These are phyloP conservation scores for Danio aesculapii DNA, from an alignment of 2,797 vertebrate species.

Conservation along the genomic window DNA sequence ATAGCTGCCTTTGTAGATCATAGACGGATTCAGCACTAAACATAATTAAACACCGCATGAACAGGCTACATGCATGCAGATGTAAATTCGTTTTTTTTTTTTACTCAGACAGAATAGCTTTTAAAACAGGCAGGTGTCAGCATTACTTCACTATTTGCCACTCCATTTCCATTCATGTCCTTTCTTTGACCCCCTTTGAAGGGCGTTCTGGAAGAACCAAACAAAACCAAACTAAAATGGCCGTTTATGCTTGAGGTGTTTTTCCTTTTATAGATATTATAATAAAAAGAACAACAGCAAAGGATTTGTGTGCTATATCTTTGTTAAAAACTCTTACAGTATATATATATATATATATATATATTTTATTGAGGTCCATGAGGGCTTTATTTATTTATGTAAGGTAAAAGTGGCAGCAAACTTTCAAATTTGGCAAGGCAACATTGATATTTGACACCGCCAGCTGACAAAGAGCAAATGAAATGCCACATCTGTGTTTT, in stretches of 20 bases:
- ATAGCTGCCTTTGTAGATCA: slow-evolving; percentile 79
- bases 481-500: slow-evolving; percentile 71
- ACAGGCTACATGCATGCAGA: slow-evolving; percentile 34
- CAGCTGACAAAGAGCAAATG: slow-evolving; percentile 74
- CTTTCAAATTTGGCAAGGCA: slow-evolving; percentile 69
- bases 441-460: slow-evolving; percentile 81
- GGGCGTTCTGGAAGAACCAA: slow-evolving; percentile 58
- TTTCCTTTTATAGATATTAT: no score
- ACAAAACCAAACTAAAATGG: slow-evolving; percentile 71
- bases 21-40: slow-evolving; percentile 62
- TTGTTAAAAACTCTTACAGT: not conserved
- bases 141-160: slow-evolving; percentile 28
- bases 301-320: not conserved
- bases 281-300: slow-evolving; percentile 9
- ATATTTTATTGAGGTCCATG: not conserved
- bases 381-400: not conserved
- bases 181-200: slow-evolving; percentile 54
- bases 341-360: not conserved
- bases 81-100: not conserved
- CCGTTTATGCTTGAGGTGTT: slow-evolving; percentile 53
- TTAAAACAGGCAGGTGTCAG: slow-evolving; percentile 38
- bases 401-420: slow-evolving; percentile 66
- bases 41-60: slow-evolving; percentile 54
- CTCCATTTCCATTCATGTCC: slow-evolving; percentile 38
- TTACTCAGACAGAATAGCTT: slow-evolving; percentile 22